These are phyloP conservation scores for Orthonychiurus folsomi DNA, from an alignment of 2,888 invertebrate genomes.

Conservation along the genomic window DNA sequence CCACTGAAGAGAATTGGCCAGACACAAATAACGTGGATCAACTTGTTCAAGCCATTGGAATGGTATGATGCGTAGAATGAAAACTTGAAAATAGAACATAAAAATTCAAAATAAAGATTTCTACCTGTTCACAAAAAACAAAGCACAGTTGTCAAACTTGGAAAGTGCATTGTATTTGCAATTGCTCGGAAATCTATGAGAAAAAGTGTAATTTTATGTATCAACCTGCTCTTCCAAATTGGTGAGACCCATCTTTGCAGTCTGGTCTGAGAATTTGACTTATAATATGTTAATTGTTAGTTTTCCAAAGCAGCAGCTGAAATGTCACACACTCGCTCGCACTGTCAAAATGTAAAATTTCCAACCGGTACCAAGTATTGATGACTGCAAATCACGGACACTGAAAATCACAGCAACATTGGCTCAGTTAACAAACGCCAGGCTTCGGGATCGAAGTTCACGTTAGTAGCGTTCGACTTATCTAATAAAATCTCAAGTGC, in stretches of 20 bases:
- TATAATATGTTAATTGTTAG: not conserved
- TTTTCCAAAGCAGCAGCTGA: too few relatives aligned
- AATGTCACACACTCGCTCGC: not conserved
- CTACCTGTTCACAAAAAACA: not conserved
- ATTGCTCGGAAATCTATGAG: not conserved
- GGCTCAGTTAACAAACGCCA: too few relatives aligned
- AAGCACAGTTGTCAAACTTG: not conserved
- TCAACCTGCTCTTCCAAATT: conserved; percentile 35
- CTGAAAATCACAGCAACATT: too few relatives aligned
- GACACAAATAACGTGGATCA: conserved; percentile 39
- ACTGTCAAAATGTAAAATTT: not conserved
- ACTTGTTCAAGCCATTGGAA: conserved; percentile 34
- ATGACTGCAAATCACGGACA: not conserved
- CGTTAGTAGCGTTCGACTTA: too few relatives aligned
- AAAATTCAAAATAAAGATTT: too few relatives aligned
- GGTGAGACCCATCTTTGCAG: conserved; percentile 30
- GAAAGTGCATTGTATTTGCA: too few relatives aligned
- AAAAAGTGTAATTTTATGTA: not conserved
- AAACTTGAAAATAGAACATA: conserved; percentile 24
- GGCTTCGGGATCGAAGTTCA: too few relatives aligned
- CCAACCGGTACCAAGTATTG: not conserved
- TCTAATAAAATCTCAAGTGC: too few relatives aligned
- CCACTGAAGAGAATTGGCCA: conserved; percentile 40
- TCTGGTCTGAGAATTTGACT: not conserved
- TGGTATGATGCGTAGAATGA: conserved; percentile 40